phyloP scores from a whole-genome alignment of 2,888 invertebrate genomes.

The Amblyteles armatorius region DNA sequence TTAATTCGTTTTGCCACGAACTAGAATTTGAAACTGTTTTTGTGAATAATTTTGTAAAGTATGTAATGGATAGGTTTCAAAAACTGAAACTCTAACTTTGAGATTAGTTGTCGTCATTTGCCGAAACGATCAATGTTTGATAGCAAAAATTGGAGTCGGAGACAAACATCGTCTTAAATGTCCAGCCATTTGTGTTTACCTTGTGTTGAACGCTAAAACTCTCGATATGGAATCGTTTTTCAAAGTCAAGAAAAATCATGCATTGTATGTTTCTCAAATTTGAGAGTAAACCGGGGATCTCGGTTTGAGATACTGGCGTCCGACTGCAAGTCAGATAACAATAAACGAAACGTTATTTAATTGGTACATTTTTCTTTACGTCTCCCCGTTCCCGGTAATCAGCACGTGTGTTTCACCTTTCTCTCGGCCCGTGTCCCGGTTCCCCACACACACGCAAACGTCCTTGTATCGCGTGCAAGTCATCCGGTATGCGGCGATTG shows the following conservation, averaged over 20 bases:
- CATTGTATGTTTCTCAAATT: background rate
- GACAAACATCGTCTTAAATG: no score
- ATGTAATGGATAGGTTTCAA: no score
- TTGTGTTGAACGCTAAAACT: background rate
- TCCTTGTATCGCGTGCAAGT: constrained; percentile 51
- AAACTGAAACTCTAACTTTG: no score
- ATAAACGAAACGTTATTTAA: constrained; percentile 15
- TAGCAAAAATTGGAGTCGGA: no score
- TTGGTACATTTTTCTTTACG: constrained; percentile 12
- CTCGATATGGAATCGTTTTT: background rate
- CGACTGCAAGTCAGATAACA: background rate
- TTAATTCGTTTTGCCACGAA: no score
- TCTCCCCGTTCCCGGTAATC: constrained; percentile 31
- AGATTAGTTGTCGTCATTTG: no score
- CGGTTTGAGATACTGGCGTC: background rate
- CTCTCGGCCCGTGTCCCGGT: constrained; percentile 11
- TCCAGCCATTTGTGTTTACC: no score
- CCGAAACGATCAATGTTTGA: no score
- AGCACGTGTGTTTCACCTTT: constrained; percentile 26
- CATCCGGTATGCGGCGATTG: constrained; percentile 52
- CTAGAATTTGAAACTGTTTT: no score
- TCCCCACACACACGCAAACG: constrained; percentile 1
- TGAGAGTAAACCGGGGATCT: background rate
- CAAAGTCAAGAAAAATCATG: background rate
- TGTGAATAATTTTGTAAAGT: no score